Conservation (phyloP, 1,140 invertebrate species). For the Rhyzopertha dominica region DNA sequence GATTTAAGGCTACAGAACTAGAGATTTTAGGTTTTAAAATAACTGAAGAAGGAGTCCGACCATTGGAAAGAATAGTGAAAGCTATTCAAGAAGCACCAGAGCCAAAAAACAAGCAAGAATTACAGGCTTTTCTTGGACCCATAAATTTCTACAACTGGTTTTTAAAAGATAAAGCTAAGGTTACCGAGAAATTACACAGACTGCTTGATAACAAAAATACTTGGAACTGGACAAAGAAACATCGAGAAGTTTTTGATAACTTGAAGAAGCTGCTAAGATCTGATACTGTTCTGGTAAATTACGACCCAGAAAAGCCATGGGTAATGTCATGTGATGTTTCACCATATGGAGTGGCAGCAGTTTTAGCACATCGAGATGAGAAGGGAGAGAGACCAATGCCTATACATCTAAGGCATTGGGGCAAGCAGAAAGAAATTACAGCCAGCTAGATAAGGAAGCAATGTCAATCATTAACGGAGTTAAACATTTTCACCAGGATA, state of each 20-base stretch:
- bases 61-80: constrained; percentile 32
- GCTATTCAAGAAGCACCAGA: constrained; percentile 36
- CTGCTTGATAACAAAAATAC: constrained; percentile 40
- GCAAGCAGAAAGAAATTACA: too few relatives aligned
- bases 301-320: constrained; percentile 25
- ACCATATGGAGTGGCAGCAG: constrained; percentile 27
- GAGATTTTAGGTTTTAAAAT: constrained; percentile 40
- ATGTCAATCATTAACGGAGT: too few relatives aligned
- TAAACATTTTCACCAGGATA: constrained; percentile 51
- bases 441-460: too few relatives aligned
- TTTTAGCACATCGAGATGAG: constrained; percentile 29
- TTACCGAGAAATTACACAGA: too few relatives aligned
- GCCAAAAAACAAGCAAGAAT: constrained; percentile 28
- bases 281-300: constrained; percentile 25
- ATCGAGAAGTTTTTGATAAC: constrained; percentile 25
- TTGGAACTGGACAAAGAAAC: constrained; percentile 35
- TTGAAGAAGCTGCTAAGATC: constrained; percentile 34
- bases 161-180: constrained; percentile 27
- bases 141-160: constrained; percentile 40
- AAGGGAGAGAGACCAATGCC: constrained; percentile 40
- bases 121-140: constrained; percentile 40
- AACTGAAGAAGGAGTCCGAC: constrained; percentile 32
- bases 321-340: constrained; percentile 30
- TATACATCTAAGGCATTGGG: constrained; percentile 48
- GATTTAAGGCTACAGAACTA: constrained; percentile 25